phyloP scores from a whole-genome alignment of 2,888 invertebrate genomes.

The Fragum whitleyi region DNA sequence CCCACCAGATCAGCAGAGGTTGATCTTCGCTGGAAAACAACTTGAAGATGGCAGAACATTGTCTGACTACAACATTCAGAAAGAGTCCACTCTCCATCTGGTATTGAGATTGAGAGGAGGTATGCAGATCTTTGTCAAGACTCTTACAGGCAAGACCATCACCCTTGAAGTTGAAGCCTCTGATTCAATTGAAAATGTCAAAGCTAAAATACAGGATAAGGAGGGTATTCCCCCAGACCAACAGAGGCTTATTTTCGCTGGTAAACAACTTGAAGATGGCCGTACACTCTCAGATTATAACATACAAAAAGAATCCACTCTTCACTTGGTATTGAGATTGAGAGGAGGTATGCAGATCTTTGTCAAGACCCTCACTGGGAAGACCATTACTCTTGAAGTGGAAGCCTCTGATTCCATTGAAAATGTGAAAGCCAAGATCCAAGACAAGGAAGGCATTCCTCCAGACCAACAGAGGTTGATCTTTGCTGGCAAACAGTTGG shows the following conservation, averaged over 20 bases:
- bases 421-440: slow-evolving; percentile 91
- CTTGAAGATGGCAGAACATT: slow-evolving; percentile 97
- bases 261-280: slow-evolving; percentile 98
- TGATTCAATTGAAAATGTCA: slow-evolving; percentile 97
- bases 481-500: slow-evolving; percentile 97
- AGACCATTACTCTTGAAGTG: slow-evolving; percentile 85
- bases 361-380: slow-evolving; percentile 85
- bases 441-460: slow-evolving; percentile 88
- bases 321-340: slow-evolving; percentile 95
- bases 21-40: slow-evolving; percentile 98
- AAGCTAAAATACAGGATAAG: slow-evolving; percentile 88
- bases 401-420: slow-evolving; percentile 97
- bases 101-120: slow-evolving; percentile 98
- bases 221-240: slow-evolving; percentile 89
- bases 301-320: slow-evolving; percentile 97
- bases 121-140: slow-evolving; percentile 87
- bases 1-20: slow-evolving; percentile 92
- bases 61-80: slow-evolving; percentile 97
- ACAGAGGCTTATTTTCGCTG: slow-evolving; percentile 96
- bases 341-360: slow-evolving; percentile 96
- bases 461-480: slow-evolving; percentile 94
- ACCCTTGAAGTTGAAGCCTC: slow-evolving; percentile 90
- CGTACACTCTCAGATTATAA: slow-evolving; percentile 97
- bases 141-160: slow-evolving; percentile 70
- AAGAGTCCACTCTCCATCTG: slow-evolving; percentile 96